These are phyloP conservation scores for Pandemis cinnamomeana DNA, from an alignment of 2,888 invertebrate species.

Conservation along the genomic window DNA sequence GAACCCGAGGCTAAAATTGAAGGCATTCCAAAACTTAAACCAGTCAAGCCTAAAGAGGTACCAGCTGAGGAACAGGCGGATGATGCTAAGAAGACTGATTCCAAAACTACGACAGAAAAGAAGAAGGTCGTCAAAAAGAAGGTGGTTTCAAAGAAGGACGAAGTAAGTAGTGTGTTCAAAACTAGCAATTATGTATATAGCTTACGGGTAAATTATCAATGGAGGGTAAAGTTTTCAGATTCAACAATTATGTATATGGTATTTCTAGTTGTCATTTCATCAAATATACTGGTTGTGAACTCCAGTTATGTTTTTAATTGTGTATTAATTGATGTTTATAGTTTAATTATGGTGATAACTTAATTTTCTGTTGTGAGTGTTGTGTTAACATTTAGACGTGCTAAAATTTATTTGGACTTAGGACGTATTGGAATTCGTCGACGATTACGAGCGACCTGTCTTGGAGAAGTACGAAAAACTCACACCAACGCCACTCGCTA, in stretches of 20 bases:
- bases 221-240: constrained; percentile 16
- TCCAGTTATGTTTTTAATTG: constrained; percentile 13
- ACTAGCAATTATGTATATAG: constrained; percentile 55
- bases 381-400: constrained; percentile 68
- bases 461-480: constrained; percentile 89
- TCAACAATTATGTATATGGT: background rate
- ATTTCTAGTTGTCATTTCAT: background rate
- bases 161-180: constrained; percentile 67
- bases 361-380: constrained; percentile 54
- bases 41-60: constrained; percentile 82
- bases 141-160: constrained; percentile 77
- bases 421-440: constrained; percentile 82
- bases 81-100: constrained; percentile 76
- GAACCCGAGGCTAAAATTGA: constrained; percentile 84
- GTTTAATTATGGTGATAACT: constrained; percentile 58
- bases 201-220: constrained; percentile 46
- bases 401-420: constrained; percentile 74
- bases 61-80: constrained; percentile 76
- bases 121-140: constrained; percentile 81
- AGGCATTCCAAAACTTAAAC: constrained; percentile 85
- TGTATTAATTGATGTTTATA: constrained; percentile 22
- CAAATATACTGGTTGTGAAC: constrained; percentile 10
- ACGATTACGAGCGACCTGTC: constrained; percentile 91
- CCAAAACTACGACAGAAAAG: constrained; percentile 66
- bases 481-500: constrained; percentile 81